Conservation (phyloP, 2,113 vertebrate species). For the Oenanthe melanoleuca region DNA sequence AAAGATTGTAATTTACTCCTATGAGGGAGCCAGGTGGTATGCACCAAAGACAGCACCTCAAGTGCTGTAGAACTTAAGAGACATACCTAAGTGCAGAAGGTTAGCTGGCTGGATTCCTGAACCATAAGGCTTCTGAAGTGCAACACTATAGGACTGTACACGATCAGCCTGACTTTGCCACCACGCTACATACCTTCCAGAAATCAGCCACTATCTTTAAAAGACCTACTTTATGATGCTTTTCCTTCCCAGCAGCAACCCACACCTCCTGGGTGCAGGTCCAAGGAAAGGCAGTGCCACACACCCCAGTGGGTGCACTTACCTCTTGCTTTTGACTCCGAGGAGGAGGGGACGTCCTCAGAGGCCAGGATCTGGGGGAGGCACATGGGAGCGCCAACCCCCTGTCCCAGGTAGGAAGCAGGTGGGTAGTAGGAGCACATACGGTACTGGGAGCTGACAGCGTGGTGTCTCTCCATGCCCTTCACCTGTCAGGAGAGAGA, state of each 20-base stretch:
- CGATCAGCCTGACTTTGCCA: neutral
- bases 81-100: neutral
- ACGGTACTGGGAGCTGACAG: conserved; percentile 85
- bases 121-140: neutral
- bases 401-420: conserved; percentile 86
- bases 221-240: neutral
- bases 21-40: neutral
- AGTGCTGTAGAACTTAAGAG: neutral
- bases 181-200: neutral
- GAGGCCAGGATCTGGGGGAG: conserved; percentile 83
- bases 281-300: neutral
- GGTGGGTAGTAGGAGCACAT: conserved; percentile 92
- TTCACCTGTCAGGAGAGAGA: conserved; percentile 78
- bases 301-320: conserved; percentile 20
- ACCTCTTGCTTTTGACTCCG: conserved; percentile 82
- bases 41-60: neutral
- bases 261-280: neutral
- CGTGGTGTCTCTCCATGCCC: conserved; percentile 80
- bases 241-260: neutral
- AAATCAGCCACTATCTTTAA: neutral
- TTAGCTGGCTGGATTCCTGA: neutral
- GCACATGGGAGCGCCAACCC: conserved; percentile 72
- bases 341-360: conserved; percentile 80
- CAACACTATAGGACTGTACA: neutral
- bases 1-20: neutral